phyloP scores from a whole-genome alignment of 30 jellyfish, hydroid and myxozoan species.

The Pelagia noctiluca region DNA sequence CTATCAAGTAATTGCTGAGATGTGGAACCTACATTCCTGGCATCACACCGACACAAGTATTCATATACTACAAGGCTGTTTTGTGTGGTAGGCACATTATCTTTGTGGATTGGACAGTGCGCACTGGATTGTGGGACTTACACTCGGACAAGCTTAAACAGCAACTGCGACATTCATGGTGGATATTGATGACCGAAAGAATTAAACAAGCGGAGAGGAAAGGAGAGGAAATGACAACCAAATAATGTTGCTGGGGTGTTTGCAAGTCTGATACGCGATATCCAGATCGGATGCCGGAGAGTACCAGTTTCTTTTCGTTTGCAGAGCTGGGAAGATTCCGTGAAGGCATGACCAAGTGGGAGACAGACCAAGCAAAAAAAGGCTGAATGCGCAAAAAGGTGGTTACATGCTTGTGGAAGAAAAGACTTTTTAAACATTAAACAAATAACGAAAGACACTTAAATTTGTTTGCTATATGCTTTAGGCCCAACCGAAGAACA shows the following conservation, averaged over 20 bases:
- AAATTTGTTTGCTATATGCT: slow-evolving; percentile 52
- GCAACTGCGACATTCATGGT: background rate
- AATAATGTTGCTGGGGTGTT: slow-evolving; percentile 59
- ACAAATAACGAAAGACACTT: slow-evolving; percentile 53
- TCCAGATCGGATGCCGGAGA: slow-evolving; percentile 56
- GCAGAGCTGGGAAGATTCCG: slow-evolving; percentile 57
- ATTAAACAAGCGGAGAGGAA: background rate
- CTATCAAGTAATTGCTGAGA: too few species aligned
- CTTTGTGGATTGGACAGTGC: too few species aligned
- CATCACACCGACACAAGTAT: too few species aligned
- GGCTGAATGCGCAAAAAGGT: slow-evolving; percentile 39
- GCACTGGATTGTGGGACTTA: slow-evolving; percentile 36
- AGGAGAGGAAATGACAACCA: slow-evolving; percentile 47
- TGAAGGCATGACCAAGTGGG: slow-evolving; percentile 55
- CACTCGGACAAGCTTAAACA: slow-evolving; percentile 14
- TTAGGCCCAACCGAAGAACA: slow-evolving; percentile 63
- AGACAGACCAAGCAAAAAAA: slow-evolving; percentile 24
- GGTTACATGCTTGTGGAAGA: slow-evolving; percentile 77
- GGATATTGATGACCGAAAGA: background rate
- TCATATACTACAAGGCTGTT: too few species aligned
- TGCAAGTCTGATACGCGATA: slow-evolving; percentile 51
- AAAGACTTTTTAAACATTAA: slow-evolving; percentile 42
- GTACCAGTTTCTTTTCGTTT: slow-evolving; percentile 50
- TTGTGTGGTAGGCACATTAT: too few species aligned
- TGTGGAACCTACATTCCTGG: too few species aligned